Percentiles rank a stretch among this genome's conserved stretches.
Evolutionary conservation across 2,888 invertebrate species (phyloP).

Genomic region (Eupeodes luniger): DNA sequence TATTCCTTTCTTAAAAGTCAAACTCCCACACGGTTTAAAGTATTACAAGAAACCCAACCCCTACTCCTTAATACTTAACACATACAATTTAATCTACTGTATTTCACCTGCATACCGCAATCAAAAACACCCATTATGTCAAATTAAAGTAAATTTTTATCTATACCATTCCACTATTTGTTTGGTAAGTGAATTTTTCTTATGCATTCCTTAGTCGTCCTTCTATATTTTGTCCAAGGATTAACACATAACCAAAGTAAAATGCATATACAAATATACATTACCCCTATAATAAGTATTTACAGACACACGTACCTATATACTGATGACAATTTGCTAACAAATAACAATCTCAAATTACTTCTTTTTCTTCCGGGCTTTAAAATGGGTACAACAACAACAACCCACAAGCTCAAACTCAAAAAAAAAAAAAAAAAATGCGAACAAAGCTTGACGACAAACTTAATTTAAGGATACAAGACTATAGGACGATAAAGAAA

Average conservation of each 20-base stretch:
- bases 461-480: conserved; percentile 62
- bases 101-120: background rate
- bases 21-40: too few species aligned
- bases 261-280: conserved; percentile 26
- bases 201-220: conserved; percentile 18
- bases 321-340: conserved; percentile 57
- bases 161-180: background rate
- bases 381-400: conserved; percentile 19
- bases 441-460: conserved; percentile 57
- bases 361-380: conserved; percentile 54
- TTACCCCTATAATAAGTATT: background rate
- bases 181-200: conserved; percentile 24
- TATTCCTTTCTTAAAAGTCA: too few species aligned
- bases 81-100: background rate
- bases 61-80: background rate
- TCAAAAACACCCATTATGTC: conserved; percentile 27
- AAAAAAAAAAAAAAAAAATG: conserved; percentile 43
- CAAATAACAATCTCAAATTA: conserved; percentile 63
- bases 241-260: conserved; percentile 53
- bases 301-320: background rate
- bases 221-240: conserved; percentile 20
- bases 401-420: background rate
- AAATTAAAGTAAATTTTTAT: conserved; percentile 29
- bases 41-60: too few species aligned
- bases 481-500: conserved; percentile 23